These are phyloP conservation scores for Meandrusa payeni DNA, from an alignment of 2,888 invertebrate species.

Conservation along the genomic window DNA sequence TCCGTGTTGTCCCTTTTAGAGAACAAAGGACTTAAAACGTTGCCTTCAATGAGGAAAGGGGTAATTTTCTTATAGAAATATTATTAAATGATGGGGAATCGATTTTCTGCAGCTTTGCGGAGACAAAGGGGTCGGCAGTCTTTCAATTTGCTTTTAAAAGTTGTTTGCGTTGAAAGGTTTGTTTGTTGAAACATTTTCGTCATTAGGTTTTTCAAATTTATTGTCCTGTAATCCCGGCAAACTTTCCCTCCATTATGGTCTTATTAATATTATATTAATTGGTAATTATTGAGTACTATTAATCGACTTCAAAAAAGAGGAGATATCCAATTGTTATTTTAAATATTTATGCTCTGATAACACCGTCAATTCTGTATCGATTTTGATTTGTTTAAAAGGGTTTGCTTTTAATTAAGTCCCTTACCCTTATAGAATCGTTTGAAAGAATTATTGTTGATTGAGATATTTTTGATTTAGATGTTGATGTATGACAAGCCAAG, in stretches of 20 bases:
- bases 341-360: too few relatives aligned
- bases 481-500: too few relatives aligned
- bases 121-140: constrained; percentile 48
- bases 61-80: constrained; percentile 65
- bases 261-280: constrained; percentile 11
- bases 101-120: constrained; percentile 47
- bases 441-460: too few relatives aligned
- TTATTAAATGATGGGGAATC: constrained; percentile 63
- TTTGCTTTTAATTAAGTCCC: too few relatives aligned
- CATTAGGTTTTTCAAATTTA: constrained; percentile 17
- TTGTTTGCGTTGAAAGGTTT: constrained; percentile 44
- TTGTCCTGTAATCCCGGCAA: constrained; percentile 16
- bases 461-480: too few relatives aligned
- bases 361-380: too few relatives aligned
- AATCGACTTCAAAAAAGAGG: too few relatives aligned
- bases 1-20: constrained; percentile 42
- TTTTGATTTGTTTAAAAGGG: too few relatives aligned
- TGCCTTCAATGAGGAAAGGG: constrained; percentile 36
- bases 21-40: constrained; percentile 58
- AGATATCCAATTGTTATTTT: too few relatives aligned
- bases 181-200: constrained; percentile 32
- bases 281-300: constrained; percentile 6
- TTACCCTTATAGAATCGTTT: too few relatives aligned
- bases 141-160: constrained; percentile 50
- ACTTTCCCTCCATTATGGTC: constrained; percentile 5